Percentiles rank a stretch among this genome's conserved stretches.
Conservation (phyloP, 2,113 vertebrate genomes). For the Pipa parva region DNA sequence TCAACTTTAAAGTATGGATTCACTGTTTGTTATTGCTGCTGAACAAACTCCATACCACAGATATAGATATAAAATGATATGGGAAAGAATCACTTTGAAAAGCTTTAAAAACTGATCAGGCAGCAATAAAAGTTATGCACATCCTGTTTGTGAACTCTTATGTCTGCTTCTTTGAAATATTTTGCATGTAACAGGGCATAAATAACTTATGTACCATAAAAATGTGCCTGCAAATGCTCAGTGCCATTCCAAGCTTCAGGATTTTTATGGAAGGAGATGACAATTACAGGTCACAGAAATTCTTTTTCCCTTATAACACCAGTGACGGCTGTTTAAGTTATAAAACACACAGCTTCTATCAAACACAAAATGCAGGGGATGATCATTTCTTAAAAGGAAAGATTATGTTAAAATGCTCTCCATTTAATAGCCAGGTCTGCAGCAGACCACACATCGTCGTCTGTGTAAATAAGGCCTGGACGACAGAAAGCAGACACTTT, state of each 20-base stretch:
- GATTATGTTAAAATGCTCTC: slow-evolving; percentile 12
- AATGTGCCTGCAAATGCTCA: slow-evolving; percentile 2
- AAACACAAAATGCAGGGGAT: slow-evolving; percentile 9
- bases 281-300: slow-evolving; percentile 17
- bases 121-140: slow-evolving; percentile 32
- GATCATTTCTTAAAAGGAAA: slow-evolving; percentile 16
- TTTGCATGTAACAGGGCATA: slow-evolving; percentile 24
- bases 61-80: slow-evolving; percentile 16
- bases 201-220: slow-evolving; percentile 20
- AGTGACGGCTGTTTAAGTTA: slow-evolving; percentile 12
- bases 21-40: neutral
- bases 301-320: slow-evolving; percentile 9
- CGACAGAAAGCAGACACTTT: slow-evolving; percentile 16
- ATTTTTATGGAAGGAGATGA: slow-evolving; percentile 35
- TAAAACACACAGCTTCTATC: slow-evolving; percentile 18
- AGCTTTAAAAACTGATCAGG: slow-evolving; percentile 35
- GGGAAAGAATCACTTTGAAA: slow-evolving; percentile 32
- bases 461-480: slow-evolving; percentile 5
- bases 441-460: slow-evolving; percentile 6
- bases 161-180: slow-evolving; percentile 22
- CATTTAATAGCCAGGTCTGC: slow-evolving; percentile 12
- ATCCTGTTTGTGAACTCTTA: slow-evolving; percentile 27
- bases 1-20: neutral
- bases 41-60: slow-evolving; percentile 6
- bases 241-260: neutral